Evolutionary conservation across 2,113 vertebrate genomes (phyloP), one percentile per base, ranked within the genome.

Genomic region (Craseonycteris thonglongyai): DNA sequence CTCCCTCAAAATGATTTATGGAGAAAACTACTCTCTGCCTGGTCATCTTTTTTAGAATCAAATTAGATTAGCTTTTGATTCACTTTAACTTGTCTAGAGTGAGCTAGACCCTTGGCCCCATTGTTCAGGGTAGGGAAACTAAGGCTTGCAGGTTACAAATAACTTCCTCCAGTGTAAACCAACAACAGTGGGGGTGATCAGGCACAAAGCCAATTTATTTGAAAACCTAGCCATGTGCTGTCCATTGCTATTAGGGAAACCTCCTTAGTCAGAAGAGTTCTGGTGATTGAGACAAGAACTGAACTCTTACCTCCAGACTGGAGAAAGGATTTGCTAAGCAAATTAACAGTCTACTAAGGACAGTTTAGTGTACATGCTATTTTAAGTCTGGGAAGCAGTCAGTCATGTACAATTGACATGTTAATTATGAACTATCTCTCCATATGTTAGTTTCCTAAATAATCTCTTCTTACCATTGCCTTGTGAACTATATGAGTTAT

Each of bases 1-100:
- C 56, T 92, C 84, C n/a, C 93, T 96, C 94, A 92, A 72, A 92
- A 84, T 92, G 94, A 95, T 82, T 84, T 69, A 68, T n/a, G 21
- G 24, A 75, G 93, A 95, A 90, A 92, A 95, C 42, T 30, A 59
- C 42, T 93, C 45, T 90, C 59, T 89, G 72, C 88, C 51, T 54
- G 45, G 33, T 88, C 65, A 69, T 90, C 85, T 79, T 38, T 95
- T 30, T 91, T 56, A 82, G 85, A 47, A 76, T 89, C 33, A 65
- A 95, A 63, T 90, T 91, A 1, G 6, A 79, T 84, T 47, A 91
- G 68, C 38, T 92, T 28, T 81, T 56, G 54, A 87, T 95, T 96
- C 63, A 58, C 63, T 93, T 92, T 85, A 91, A 90, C 72, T 92
- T 81, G 35, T 40, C 58, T 12, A n/a, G n/a, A n/a, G n/a, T n/a